Evolutionary conservation across 2,888 invertebrate species (phyloP), one percentile per base, ranked within the genome.

Genomic region (Phyllotreta striolata): DNA sequence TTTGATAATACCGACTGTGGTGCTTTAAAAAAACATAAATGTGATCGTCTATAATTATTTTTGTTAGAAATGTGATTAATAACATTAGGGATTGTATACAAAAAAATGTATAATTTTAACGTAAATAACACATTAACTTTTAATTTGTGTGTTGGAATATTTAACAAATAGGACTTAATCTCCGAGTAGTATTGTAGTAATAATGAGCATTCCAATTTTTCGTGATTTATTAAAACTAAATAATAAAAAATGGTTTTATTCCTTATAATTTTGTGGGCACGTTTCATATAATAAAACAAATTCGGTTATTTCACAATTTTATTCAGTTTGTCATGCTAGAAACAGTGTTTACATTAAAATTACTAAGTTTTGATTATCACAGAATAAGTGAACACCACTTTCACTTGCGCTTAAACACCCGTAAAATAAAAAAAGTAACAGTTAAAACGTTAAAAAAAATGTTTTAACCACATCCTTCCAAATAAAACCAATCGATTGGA

Each of bases 321-420:
- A 65, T 62, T 65, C 46, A 62, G 40, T 79, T 76, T 80, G 80
- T 81, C 80, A 81, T 81, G 80, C 80, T 81, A 81, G 79, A 81
- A 81, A 81, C 80, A 80, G 78, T 80, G 79, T 80, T 80, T 80
- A 80, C 79, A 77, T 80, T 78, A 81, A 78, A 77, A 74, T 80
- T 81, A 80, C 79, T 80, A 81, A 81, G 81, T 81, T 79, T 80
- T 81, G 78, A 81, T 81, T 81, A 81, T 81, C 82, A 82, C 82
- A 82, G 82, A 81, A 82, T 81, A 79, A 80, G 81, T 82, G 82
- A 82, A 82, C 81, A 82, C 81, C 74, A 70, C 73, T 71, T 74
- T 73, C 73, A 68, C 73, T 65, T 68, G 73, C 74, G 73, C 74
- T 78, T 79, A 79, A 78, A 80, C 79, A 80, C 80, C 81, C 80